Conservation (phyloP, 2,888 invertebrate species). For the Amphipoea oculea region DNA sequence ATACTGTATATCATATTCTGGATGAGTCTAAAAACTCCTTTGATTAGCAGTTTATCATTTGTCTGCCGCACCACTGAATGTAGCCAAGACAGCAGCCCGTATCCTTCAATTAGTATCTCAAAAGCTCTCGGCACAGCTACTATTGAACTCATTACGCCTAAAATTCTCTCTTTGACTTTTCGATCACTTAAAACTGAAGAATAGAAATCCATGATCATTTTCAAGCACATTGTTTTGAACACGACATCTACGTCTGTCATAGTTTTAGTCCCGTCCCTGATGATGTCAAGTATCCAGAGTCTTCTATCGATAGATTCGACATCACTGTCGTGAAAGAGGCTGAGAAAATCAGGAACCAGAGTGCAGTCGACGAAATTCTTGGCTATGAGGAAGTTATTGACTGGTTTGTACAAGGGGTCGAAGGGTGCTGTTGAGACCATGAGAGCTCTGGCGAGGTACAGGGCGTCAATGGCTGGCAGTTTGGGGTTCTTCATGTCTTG, state of each 20-base stretch:
- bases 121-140: conserved; percentile 92
- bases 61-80: conserved; percentile 77
- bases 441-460: conserved; percentile 93
- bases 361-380: conserved; percentile 94
- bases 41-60: conserved; percentile 76
- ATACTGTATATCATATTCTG: conserved; percentile 79
- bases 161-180: conserved; percentile 91
- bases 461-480: conserved; percentile 91
- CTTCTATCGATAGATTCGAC: conserved; percentile 92
- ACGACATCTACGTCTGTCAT: conserved; percentile 94
- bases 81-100: conserved; percentile 94
- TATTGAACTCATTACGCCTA: conserved; percentile 92
- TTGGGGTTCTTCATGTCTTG: conserved; percentile 81
- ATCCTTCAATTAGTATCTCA: conserved; percentile 92
- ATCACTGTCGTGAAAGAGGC: conserved; percentile 95
- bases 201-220: conserved; percentile 94
- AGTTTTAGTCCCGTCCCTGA: conserved; percentile 94
- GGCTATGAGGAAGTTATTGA: conserved; percentile 94
- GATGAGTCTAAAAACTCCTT: conserved; percentile 73
- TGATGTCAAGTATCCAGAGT: conserved; percentile 94
- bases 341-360: conserved; percentile 96
- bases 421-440: conserved; percentile 94
- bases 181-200: conserved; percentile 91
- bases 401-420: conserved; percentile 93
- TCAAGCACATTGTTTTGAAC: conserved; percentile 93